These are phyloP conservation scores for Sarcophilus harrisii DNA, from an alignment of 2,797 vertebrate species.

Conservation along the genomic window DNA sequence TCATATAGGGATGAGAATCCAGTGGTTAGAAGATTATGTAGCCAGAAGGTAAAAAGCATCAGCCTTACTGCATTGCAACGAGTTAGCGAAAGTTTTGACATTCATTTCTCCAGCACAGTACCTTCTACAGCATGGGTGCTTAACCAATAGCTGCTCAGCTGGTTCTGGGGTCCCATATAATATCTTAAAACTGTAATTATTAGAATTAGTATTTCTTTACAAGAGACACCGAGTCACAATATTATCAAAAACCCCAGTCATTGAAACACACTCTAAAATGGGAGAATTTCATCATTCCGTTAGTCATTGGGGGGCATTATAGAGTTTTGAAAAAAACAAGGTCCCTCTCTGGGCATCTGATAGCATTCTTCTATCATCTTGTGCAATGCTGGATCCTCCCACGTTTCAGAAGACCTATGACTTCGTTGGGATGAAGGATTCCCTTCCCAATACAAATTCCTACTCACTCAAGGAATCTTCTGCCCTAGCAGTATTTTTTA, in stretches of 20 bases:
- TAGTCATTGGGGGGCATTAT: background rate
- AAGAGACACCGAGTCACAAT: background rate
- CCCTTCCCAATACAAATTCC: background rate
- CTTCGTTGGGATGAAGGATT: background rate
- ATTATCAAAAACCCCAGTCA: background rate
- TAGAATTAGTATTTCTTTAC: background rate
- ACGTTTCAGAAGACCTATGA: background rate
- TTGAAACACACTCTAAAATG: background rate
- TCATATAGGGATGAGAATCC: conserved; percentile 48
- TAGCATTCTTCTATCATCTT: background rate
- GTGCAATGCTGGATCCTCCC: background rate
- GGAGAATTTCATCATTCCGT: background rate
- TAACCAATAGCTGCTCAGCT: background rate
- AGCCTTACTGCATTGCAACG: background rate
- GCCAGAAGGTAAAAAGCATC: background rate
- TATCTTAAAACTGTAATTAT: background rate
- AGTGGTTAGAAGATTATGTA: conserved; percentile 30
- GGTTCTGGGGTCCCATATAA: background rate
- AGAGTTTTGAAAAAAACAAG: background rate
- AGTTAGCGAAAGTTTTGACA: background rate
- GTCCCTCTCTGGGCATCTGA: background rate
- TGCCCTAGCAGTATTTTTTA: background rate
- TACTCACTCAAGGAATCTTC: background rate
- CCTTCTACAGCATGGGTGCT: background rate
- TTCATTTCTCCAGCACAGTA: background rate